A percentile compares a stretch with the other conserved stretches of the same genome.
phyloP scores from a whole-genome alignment of 35 echinoderm and acorn worm genomes.

The Stichopus chloronotus region DNA sequence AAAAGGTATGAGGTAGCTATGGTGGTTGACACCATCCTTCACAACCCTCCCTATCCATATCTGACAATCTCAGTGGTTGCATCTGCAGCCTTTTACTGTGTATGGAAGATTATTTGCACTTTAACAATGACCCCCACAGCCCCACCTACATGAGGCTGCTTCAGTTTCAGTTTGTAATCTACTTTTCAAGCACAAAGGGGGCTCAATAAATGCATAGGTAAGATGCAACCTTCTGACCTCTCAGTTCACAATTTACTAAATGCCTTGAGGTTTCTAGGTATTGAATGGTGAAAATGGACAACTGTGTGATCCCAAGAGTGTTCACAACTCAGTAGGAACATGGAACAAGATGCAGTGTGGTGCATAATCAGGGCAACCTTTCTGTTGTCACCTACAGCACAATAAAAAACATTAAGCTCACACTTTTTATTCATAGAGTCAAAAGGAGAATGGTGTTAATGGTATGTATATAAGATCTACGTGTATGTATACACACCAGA shows the following conservation, averaged over 20 bases:
- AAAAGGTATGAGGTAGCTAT: too few species aligned
- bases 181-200: neutral
- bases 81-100: too few species aligned
- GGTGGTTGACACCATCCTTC: too few species aligned
- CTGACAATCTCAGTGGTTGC: too few species aligned
- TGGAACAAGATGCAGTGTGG: neutral
- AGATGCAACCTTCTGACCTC: neutral
- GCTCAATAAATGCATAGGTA: neutral
- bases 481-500: too few species aligned
- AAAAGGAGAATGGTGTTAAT: too few species aligned
- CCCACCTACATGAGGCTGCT: neutral
- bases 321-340: neutral
- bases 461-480: too few species aligned
- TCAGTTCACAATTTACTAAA: neutral
- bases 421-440: neutral
- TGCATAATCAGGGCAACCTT: too few species aligned
- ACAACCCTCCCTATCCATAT: too few species aligned
- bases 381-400: too few species aligned
- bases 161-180: conserved; percentile 38
- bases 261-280: neutral
- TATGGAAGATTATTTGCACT: too few species aligned
- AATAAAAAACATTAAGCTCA: neutral
- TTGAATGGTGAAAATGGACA: neutral
- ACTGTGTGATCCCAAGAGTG: neutral
- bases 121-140: too few species aligned